Percentiles rank a stretch among this genome's conserved stretches.
Conservation (phyloP, 1,140 invertebrate species). For the Homalodisca vitripennis region DNA sequence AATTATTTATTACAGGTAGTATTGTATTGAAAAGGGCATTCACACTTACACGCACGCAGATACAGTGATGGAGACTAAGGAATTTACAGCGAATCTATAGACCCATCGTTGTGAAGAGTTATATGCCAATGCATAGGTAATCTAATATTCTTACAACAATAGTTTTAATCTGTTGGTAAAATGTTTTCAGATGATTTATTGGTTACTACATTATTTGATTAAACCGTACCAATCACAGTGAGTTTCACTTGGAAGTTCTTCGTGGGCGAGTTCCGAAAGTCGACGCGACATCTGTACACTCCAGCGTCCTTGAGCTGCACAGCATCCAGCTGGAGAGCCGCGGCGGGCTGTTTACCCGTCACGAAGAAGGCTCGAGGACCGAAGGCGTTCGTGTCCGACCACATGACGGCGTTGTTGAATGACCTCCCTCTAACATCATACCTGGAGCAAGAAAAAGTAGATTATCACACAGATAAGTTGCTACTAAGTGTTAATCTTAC, state of each 20-base stretch:
- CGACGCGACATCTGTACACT: slow-evolving; percentile 82
- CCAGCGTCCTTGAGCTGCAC: slow-evolving; percentile 81
- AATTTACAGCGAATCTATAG: no score
- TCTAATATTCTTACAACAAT: no score
- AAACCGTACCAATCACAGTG: slow-evolving; percentile 82
- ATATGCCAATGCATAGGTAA: no score
- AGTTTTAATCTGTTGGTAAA: no score
- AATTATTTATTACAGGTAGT: no score
- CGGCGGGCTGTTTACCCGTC: slow-evolving; percentile 71
- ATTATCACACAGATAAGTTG: no score
- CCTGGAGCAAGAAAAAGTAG: slow-evolving; percentile 53
- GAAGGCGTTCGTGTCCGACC: slow-evolving; percentile 73
- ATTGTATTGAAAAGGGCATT: no score
- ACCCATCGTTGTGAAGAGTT: no score
- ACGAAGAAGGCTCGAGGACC: slow-evolving; percentile 78
- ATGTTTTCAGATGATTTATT: no score
- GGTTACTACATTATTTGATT: neutral
- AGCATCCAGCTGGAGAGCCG: slow-evolving; percentile 74
- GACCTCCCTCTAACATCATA: slow-evolving; percentile 76
- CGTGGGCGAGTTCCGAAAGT: slow-evolving; percentile 87
- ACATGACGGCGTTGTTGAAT: slow-evolving; percentile 72
- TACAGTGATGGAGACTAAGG: no score
- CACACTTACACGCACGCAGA: no score
- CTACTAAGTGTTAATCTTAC: no score
- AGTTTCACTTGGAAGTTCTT: slow-evolving; percentile 87